These are phyloP conservation scores for Xenopus borealis DNA, from an alignment of 2,113 vertebrate genomes.

Conservation along the genomic window DNA sequence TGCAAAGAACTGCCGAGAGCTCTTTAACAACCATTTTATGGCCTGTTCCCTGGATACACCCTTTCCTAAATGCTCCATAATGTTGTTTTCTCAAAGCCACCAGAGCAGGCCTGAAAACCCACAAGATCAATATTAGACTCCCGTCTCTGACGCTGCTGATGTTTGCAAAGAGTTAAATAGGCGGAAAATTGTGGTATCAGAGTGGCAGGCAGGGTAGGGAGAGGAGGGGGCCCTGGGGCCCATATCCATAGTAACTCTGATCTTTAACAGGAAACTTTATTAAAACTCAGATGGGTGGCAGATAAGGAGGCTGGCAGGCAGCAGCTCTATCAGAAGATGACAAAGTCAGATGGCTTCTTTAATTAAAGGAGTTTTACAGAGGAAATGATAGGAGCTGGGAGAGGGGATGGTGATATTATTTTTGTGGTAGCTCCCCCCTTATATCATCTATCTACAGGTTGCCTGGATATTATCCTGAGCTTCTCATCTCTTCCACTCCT, in stretches of 20 bases:
- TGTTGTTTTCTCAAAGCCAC: slow-evolving; percentile 64
- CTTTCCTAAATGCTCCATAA: slow-evolving; percentile 48
- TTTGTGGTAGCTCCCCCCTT: slow-evolving; percentile 50
- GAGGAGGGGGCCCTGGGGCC: slow-evolving; percentile 80
- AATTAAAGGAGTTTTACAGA: slow-evolving; percentile 78
- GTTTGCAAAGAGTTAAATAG: slow-evolving; percentile 88
- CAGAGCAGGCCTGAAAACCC: slow-evolving; percentile 54
- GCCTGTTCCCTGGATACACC: slow-evolving; percentile 9
- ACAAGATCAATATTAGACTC: slow-evolving; percentile 69
- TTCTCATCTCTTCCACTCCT: slow-evolving; percentile 49
- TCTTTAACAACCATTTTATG: slow-evolving; percentile 29
- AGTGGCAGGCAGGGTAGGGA: slow-evolving; percentile 65
- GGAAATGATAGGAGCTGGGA: slow-evolving; percentile 79
- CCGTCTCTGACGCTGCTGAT: slow-evolving; percentile 54
- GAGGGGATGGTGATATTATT: not conserved
- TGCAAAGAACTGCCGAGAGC: not conserved
- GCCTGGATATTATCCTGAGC: slow-evolving; percentile 73
- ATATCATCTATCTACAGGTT: slow-evolving; percentile 59
- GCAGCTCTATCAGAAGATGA: slow-evolving; percentile 72
- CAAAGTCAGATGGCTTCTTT: slow-evolving; percentile 79
- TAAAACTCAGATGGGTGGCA: slow-evolving; percentile 82
- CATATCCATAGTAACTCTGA: slow-evolving; percentile 87
- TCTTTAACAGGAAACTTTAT: slow-evolving; percentile 82
- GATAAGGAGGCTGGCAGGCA: slow-evolving; percentile 70
- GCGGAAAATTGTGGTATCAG: slow-evolving; percentile 74